phyloP scores from a whole-genome alignment of 2,797 vertebrate species.

The Bradypodion ventrale region DNA sequence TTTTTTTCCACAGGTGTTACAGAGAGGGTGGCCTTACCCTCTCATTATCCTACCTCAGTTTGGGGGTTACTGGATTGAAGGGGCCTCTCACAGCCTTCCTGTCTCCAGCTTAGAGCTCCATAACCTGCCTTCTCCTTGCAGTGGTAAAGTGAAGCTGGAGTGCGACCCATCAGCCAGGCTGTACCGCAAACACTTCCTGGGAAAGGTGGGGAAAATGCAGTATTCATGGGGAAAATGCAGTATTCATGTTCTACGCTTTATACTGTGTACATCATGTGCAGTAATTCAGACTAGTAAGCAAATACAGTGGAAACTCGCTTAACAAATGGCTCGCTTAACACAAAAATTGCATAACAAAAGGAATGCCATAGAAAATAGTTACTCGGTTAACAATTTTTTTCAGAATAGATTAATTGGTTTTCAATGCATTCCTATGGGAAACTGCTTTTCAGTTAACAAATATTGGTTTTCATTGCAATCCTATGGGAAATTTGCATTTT shows the following conservation, averaged over 20 bases:
- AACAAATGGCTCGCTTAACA: too few species aligned
- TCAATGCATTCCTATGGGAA: too few species aligned
- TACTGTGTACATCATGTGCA: background rate
- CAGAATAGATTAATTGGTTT: too few species aligned
- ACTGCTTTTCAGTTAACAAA: too few species aligned
- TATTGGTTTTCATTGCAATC: too few species aligned
- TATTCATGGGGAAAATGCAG: background rate
- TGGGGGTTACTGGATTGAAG: constrained; percentile 77
- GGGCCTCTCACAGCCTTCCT: constrained; percentile 66
- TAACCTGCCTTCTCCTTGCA: constrained; percentile 56
- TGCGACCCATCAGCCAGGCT: constrained; percentile 74
- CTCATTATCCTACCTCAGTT: constrained; percentile 73
- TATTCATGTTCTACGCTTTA: background rate
- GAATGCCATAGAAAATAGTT: too few species aligned
- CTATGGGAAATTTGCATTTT: too few species aligned
- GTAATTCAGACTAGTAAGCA: background rate
- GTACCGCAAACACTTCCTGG: constrained; percentile 74
- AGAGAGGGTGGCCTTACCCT: constrained; percentile 76
- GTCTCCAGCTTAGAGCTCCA: constrained; percentile 50
- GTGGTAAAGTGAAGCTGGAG: constrained; percentile 69
- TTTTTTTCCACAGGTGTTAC: constrained; percentile 74
- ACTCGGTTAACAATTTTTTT: too few species aligned
- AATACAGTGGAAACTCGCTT: too few species aligned
- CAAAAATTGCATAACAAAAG: too few species aligned
- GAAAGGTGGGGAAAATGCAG: constrained; percentile 65